Conservation (phyloP, 1,140 invertebrate genomes). For the Drosophila guanche region DNA sequence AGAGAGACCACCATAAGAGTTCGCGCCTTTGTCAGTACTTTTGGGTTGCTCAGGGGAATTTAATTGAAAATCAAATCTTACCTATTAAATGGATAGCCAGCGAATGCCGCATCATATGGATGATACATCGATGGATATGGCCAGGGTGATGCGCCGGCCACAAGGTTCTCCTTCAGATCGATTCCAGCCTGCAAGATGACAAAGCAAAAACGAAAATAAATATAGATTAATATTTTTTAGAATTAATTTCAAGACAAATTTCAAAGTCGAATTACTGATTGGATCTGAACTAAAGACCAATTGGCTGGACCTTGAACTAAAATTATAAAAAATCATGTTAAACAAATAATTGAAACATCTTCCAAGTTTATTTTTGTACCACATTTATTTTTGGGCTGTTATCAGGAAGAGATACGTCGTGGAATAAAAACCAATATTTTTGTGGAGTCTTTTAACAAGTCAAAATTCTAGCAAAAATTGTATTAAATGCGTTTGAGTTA, state of each 20-base stretch:
- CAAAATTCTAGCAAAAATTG: no score
- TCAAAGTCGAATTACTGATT: conserved; percentile 19
- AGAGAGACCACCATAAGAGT: conserved; percentile 65
- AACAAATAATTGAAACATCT: conserved; percentile 79
- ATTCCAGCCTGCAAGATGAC: conserved; percentile 85
- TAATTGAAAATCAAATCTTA: conserved; percentile 85
- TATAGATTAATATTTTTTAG: neutral
- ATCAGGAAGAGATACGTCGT: conserved; percentile 23
- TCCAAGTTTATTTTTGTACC: conserved; percentile 35
- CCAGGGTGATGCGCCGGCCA: conserved; percentile 91
- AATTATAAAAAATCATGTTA: conserved; percentile 81
- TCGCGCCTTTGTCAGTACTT: conserved; percentile 30
- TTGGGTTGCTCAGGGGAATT: conserved; percentile 8
- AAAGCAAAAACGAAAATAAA: conserved; percentile 7
- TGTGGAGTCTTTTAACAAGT: no score
- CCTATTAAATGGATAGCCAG: conserved; percentile 96
- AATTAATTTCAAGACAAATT: conserved; percentile 31
- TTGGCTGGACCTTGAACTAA: conserved; percentile 72
- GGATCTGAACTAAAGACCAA: conserved; percentile 39
- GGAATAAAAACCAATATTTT: no score
- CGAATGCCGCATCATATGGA: conserved; percentile 94
- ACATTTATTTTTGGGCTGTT: conserved; percentile 22
- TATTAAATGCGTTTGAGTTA: neutral
- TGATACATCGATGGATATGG: conserved; percentile 95
- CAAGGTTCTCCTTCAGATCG: conserved; percentile 94